Evolutionary conservation across 2,888 invertebrate species (phyloP).

Genomic region (Drosophila kambysellisi): DNA sequence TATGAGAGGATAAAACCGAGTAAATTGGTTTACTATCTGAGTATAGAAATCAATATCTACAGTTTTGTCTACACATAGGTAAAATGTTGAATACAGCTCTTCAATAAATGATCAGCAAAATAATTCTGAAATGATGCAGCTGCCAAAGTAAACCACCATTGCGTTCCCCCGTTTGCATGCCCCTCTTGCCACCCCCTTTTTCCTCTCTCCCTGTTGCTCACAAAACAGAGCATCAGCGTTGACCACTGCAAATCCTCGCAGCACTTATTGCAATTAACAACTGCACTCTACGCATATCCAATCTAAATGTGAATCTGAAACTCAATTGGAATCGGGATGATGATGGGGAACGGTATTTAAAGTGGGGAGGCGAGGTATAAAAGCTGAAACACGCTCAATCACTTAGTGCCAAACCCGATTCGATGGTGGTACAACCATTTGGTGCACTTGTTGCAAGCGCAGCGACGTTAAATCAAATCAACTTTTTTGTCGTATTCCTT

Average conservation of each 20-base stretch:
- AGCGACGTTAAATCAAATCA: conserved; percentile 68
- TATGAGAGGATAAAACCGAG: not conserved
- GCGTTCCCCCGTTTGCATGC: not conserved
- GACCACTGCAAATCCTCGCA: conserved; percentile 18
- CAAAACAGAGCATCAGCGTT: not conserved
- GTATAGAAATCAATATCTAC: not conserved
- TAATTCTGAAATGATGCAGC: not conserved
- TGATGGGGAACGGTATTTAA: conserved; percentile 3
- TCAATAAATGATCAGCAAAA: not conserved
- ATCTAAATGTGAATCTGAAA: conserved; percentile 23
- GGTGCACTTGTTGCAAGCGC: conserved; percentile 63
- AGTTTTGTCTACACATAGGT: not conserved
- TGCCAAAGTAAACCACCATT: not conserved
- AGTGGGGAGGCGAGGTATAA: conserved; percentile 13
- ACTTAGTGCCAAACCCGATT: conserved; percentile 26
- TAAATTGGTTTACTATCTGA: not conserved
- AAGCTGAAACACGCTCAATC: conserved; percentile 33
- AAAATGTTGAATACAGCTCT: not conserved
- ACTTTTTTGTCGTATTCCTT: conserved; percentile 38
- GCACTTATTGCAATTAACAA: conserved; percentile 28
- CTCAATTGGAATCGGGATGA: conserved; percentile 1
- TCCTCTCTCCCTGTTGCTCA: not conserved
- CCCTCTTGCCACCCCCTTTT: not conserved
- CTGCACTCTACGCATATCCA: conserved; percentile 29
- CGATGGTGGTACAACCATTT: conserved; percentile 18